Evolutionary conservation across 2,797 vertebrate species (phyloP), one percentile per base, ranked within the genome.

Genomic region (Coregonus suidteri): DNA sequence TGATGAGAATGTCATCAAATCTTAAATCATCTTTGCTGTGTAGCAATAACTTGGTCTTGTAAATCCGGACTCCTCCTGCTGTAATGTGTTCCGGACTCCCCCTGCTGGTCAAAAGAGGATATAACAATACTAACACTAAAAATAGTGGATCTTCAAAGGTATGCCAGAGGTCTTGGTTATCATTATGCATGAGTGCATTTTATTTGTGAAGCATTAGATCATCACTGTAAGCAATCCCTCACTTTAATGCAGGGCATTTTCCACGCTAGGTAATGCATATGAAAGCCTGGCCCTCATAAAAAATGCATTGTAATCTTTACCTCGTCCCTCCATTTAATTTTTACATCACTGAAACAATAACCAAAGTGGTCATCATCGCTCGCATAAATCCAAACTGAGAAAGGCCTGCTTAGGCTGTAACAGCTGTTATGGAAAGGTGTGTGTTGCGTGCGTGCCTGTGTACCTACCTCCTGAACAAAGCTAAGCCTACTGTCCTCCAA

Each of bases 221-320:
- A 87, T 75, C 66, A 31, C 77, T 77, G 79, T 79, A 52, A 82
- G 84, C 85, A 80, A 75, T 84, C 71, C 74, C 51, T 90, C 71
- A 84, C 51, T 83, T 88, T 64, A 84, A 88, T 78, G 81, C 18
- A 11, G 72, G 74, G 77, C 83, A 80, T 89, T 79, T 84, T 86
- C 82, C 83, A 81, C 35, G 14, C 83, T 67, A 68, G 76, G 86
- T 87, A 87, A 89, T 82, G 85, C 77, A 84, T 81, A 83, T 80
- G 84, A 90, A 86, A 85, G 81, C 77, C 79, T 77, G 77, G 62
- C 70, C 56, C 88, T 84, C 86, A 76, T 88, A 89, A 88, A 90
- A 77, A 76, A 74, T 76, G 82, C 82, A 20, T 82, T 83, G 83
- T 89, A 88, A 89, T 84, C 74, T 75, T 79, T 79, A 72, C 47